A percentile compares a stretch with the other conserved stretches of the same genome.
phyloP scores from a whole-genome alignment of 2,113 vertebrate genomes.

The Triplophysa siluroides region DNA sequence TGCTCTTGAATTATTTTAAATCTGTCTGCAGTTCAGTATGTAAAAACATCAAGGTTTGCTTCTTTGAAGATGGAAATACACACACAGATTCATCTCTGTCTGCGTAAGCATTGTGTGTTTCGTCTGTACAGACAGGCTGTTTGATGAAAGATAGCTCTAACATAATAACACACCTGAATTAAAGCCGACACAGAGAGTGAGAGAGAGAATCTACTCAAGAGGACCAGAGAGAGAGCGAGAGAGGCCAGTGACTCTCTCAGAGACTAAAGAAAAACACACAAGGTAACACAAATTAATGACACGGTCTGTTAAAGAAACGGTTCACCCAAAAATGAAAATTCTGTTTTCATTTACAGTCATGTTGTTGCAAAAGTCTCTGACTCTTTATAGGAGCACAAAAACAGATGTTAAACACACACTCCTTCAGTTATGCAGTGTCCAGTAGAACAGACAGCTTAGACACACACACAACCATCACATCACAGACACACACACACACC shows the following conservation, averaged over 20 bases:
- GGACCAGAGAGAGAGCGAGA: neutral
- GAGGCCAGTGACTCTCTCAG: neutral
- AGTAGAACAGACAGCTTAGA: too few relatives aligned
- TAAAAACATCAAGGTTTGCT: neutral
- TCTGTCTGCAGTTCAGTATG: neutral
- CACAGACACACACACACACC: too few relatives aligned
- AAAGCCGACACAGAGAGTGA: slow-evolving; percentile 10
- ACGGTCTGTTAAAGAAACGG: neutral
- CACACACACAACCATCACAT: too few relatives aligned
- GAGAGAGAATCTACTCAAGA: neutral
- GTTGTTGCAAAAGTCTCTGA: too few relatives aligned
- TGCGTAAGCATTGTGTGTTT: neutral
- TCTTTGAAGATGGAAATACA: too few relatives aligned
- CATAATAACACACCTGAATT: slow-evolving; percentile 38
- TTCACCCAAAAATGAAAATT: neutral
- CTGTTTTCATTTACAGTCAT: too few relatives aligned
- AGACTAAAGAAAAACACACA: slow-evolving; percentile 6
- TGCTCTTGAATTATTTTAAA: slow-evolving; percentile 25
- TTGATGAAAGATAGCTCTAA: slow-evolving; percentile 47
- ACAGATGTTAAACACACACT: too few relatives aligned
- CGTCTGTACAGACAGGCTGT: slow-evolving; percentile 19
- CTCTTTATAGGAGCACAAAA: too few relatives aligned
- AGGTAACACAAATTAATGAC: neutral
- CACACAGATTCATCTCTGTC: too few relatives aligned
- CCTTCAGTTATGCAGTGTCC: too few relatives aligned